Percentiles rank a stretch among this genome's conserved stretches.
phyloP scores from a whole-genome alignment of 2,888 invertebrate species.

The Acanthopleura granulata region DNA sequence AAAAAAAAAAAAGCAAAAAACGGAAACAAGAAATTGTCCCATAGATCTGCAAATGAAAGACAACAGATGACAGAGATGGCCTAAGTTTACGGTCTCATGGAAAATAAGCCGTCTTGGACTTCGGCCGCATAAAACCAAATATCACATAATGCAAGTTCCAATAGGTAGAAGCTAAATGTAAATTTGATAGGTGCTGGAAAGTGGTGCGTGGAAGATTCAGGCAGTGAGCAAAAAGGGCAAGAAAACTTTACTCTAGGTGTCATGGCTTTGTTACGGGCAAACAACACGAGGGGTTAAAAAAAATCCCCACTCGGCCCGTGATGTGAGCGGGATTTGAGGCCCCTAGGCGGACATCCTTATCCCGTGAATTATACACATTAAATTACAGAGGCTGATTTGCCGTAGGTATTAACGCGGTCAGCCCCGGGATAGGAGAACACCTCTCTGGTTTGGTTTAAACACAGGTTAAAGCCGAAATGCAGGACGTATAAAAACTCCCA shows the following conservation, averaged over 20 bases:
- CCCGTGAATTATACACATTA: slow-evolving; percentile 14
- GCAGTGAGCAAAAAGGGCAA: slow-evolving; percentile 14
- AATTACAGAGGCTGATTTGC: background rate
- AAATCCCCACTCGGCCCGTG: background rate
- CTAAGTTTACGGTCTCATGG: background rate
- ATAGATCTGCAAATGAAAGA: slow-evolving; percentile 4
- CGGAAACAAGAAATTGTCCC: background rate
- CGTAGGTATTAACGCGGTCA: too few relatives aligned
- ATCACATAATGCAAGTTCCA: slow-evolving; percentile 4
- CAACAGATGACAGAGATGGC: background rate
- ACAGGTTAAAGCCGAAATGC: too few relatives aligned
- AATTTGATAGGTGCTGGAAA: slow-evolving; percentile 11
- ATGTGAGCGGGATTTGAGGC: background rate
- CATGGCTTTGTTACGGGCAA: background rate
- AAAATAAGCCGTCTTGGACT: background rate
- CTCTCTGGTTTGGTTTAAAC: too few relatives aligned
- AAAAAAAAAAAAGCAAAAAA: background rate
- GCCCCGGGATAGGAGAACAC: too few relatives aligned
- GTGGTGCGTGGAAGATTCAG: background rate
- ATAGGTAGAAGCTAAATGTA: slow-evolving; percentile 11
- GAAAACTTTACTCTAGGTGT: slow-evolving; percentile 9
- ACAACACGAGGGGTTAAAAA: slow-evolving; percentile 6
- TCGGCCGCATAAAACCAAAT: background rate
- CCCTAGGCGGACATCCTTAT: slow-evolving; percentile 7
- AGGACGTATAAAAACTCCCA: too few relatives aligned